phyloP scores from a whole-genome alignment of 2,888 invertebrate genomes.

The Ypsolopha scabrella region DNA sequence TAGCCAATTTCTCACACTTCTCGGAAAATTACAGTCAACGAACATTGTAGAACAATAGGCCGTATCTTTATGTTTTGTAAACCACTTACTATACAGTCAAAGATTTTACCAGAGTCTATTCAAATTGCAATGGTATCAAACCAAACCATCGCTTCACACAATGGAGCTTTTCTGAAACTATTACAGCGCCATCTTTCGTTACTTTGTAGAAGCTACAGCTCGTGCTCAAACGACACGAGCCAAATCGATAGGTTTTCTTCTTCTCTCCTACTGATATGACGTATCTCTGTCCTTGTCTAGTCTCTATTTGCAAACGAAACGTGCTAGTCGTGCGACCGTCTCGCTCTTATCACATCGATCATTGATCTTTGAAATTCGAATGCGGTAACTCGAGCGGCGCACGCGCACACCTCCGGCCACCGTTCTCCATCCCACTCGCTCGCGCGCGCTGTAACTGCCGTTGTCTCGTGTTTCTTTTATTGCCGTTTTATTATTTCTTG shows the following conservation, averaged over 20 bases:
- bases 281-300: constrained; percentile 22
- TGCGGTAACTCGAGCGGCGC: constrained; percentile 63
- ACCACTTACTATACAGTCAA: neutral
- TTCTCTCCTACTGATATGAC: constrained; percentile 15
- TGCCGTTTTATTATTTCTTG: constrained; percentile 71
- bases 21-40: too few relatives aligned
- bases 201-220: constrained; percentile 16
- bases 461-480: constrained; percentile 68
- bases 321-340: constrained; percentile 46
- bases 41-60: neutral
- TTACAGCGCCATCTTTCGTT: constrained; percentile 44
- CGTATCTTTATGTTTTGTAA: neutral
- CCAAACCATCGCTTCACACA: neutral
- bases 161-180: constrained; percentile 15
- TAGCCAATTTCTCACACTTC: too few relatives aligned
- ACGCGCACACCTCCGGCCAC: constrained; percentile 43
- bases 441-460: constrained; percentile 44
- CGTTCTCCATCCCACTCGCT: constrained; percentile 45
- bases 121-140: constrained; percentile 2
- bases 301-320: constrained; percentile 18
- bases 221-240: constrained; percentile 55
- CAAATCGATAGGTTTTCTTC: constrained; percentile 33
- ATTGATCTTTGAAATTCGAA: constrained; percentile 68
- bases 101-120: neutral
- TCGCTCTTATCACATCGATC: constrained; percentile 62